Base-by-base conservation (phyloP, 2,888 invertebrate genomes). In the Tenthredo scrophulariae region DNA sequence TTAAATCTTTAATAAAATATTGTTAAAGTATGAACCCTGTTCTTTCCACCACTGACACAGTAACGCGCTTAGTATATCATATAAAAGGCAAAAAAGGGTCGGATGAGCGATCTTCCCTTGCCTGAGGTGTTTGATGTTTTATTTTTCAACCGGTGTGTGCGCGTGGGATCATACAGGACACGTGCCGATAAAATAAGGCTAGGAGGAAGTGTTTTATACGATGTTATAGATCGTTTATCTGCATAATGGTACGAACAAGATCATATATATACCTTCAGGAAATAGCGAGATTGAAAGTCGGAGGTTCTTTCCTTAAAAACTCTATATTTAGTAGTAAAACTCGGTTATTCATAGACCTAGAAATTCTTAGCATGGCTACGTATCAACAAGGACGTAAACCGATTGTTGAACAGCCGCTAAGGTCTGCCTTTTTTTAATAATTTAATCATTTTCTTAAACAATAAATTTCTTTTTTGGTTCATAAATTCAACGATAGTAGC, bases 291-390 rank as follows among this genome's bases (percentile, higher is more conserved):
- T 40, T 74, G 72, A 22, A 74, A 74, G 72, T 43, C 72, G 43
- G 72, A 74, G 72, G 72, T 43, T 74, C 40, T 74, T 74, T 74
- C 72, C 72, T 43, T 74, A 22, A 10, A 43, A 74, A 74, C 43
- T 40, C 72, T 74, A 74, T 74, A 74, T 74, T 74, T 74, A 74
- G 72, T 43, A n/a, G 18, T 74, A 74, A 26, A 74, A 74, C 26
- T 22, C 9, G 18, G 43, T 43, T 74, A 74, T 74, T 40, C 40
- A 40, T 40, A 74, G 43, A 74, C 72, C 72, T 74, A 43, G n/a
- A 43, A 43, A 74, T 74, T n/a, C 54, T n/a, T 43, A 22, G 43
- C 18, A 33, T 67, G 13, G 18, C 22, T 13, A 43, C 2, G 43
- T 22, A 74, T 26, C 10, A 67, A 67, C 67, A 67, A 67, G 67